Base-by-base conservation (phyloP, 2,797 vertebrate species). In the Clarias laeviceps region DNA sequence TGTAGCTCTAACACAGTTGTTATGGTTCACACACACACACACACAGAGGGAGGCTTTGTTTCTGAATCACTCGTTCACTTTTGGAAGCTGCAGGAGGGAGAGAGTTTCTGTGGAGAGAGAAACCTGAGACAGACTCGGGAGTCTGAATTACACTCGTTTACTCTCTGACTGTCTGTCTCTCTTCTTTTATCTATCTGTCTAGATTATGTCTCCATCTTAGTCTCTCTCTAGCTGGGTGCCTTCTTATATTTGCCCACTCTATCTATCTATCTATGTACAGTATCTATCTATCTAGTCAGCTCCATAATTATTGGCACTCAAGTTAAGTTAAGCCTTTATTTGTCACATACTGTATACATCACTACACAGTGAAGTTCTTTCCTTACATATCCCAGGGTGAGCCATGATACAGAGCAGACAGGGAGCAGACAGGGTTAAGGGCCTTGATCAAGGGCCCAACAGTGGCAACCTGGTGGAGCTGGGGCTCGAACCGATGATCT, bases 11-110 rank as follows among this genome's bases (percentile, higher is more conserved):
- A 6, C 17, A 22, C 54, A 77, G n/a, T n/a, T 34, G 32, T 78
- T 61, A 78, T 78, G 76, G 5, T 15, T 0, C 45, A 6, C 17
- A 22, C 54, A 77, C 29, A 34, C 50, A 56, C 64, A 54, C 62
- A 24, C 62, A 65, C 64, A 81, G 27, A 69, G 45, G 61, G 65
- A 70, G 22, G 66, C 80, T 59, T 70, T 82, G 81, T 82, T 61
- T 72, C 50, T 70, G 50, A 70, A 82, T 59, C 54, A 57, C 20
- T 59, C 66, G 5, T 70, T 82, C 66, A 56, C 54, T 79, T 61
- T 34, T 72, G 82, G 17, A 65, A 54, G 59, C 77, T 2, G 20
- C 70, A 80, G 77, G 59, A 80, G 77, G 77, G 59, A 80, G 34
- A 80, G 59, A 64, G 77, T 80, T 80, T 40, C 59, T 62, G 77